Evolutionary conservation across 2,888 invertebrate genomes (phyloP).

Genomic region (Cancer borealis): DNA sequence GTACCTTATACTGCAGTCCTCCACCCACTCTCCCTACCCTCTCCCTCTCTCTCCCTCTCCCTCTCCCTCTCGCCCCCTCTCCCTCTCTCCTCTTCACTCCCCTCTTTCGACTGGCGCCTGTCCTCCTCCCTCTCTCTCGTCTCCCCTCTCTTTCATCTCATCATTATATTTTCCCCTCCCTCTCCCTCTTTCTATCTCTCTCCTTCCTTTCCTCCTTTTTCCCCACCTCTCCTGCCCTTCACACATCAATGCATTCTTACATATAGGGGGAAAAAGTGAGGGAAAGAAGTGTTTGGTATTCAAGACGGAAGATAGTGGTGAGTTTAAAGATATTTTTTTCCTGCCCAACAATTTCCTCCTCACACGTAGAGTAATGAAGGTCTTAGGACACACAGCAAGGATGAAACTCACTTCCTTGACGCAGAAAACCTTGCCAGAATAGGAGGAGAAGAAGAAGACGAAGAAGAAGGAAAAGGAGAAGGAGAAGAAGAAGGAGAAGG

Average conservation of each 20-base stretch:
- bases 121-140: neutral
- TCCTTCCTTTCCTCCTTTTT: neutral
- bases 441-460: neutral
- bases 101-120: neutral
- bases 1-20: constrained; percentile 24
- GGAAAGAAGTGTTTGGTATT: neutral
- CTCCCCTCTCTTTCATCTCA: neutral
- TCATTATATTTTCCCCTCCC: constrained; percentile 7
- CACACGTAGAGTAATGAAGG: neutral
- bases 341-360: neutral
- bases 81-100: constrained; percentile 7
- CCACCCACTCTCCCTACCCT: constrained; percentile 32
- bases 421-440: no score
- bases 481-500: neutral
- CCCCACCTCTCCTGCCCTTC: neutral
- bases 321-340: neutral
- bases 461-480: neutral
- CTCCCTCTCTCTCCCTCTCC: neutral
- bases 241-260: neutral
- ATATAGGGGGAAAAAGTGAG: neutral
- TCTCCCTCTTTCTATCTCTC: constrained; percentile 10
- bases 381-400: neutral
- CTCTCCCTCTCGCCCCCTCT: neutral
- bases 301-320: neutral
- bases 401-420: no score